Evolutionary conservation across 2,888 invertebrate species (phyloP).

Genomic region (Oxyteleia sp.): DNA sequence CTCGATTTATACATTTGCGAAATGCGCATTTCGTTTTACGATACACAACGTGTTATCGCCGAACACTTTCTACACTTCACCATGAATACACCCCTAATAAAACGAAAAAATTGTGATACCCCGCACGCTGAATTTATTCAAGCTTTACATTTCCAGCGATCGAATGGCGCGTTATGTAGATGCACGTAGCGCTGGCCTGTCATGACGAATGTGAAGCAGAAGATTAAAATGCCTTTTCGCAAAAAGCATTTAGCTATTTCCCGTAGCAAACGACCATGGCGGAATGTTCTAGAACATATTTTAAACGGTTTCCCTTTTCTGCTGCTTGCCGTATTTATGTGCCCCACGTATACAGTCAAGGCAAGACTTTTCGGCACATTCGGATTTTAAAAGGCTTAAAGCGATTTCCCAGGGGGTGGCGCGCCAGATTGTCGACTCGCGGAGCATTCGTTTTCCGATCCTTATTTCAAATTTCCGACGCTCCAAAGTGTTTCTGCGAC

Average conservation of each 20-base stretch:
- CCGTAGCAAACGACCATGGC: constrained; percentile 87
- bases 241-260: constrained; percentile 88
- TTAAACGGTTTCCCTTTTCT: constrained; percentile 87
- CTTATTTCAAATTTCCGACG: constrained; percentile 28
- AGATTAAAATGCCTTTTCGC: constrained; percentile 87
- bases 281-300: constrained; percentile 86
- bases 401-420: constrained; percentile 86
- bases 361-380: constrained; percentile 75
- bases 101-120: constrained; percentile 59
- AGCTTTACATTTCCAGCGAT: constrained; percentile 57
- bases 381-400: constrained; percentile 87
- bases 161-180: no score
- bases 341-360: constrained; percentile 72
- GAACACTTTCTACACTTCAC: constrained; percentile 43
- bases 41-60: constrained; percentile 57
- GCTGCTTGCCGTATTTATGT: constrained; percentile 85
- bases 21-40: constrained; percentile 53
- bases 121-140: constrained; percentile 69
- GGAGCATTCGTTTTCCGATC: constrained; percentile 57
- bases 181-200: no score
- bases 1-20: constrained; percentile 61
- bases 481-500: constrained; percentile 5
- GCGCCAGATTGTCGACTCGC: constrained; percentile 80
- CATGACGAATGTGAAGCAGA: constrained; percentile 82
- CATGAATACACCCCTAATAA: constrained; percentile 47